These are phyloP conservation scores for Keiferia lycopersicella DNA, from an alignment of 2,888 invertebrate species.

Conservation along the genomic window DNA sequence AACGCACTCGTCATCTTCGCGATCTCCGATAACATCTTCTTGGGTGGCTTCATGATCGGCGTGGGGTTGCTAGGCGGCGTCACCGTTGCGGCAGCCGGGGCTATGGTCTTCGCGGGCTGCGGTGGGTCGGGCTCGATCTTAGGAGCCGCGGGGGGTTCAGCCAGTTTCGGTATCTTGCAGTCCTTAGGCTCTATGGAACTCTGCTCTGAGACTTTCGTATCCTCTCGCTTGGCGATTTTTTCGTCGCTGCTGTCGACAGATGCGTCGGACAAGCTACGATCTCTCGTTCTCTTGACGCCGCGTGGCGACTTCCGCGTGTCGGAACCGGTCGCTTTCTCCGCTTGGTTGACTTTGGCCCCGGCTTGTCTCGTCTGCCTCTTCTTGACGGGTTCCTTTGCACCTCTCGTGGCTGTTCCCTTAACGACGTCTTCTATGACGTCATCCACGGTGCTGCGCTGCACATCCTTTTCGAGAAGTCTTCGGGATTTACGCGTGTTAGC, in stretches of 20 bases:
- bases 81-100: constrained; percentile 29
- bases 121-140: constrained; percentile 36
- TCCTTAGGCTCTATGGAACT: constrained; percentile 51
- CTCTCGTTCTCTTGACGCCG: constrained; percentile 82
- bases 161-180: constrained; percentile 45
- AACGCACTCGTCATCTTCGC: constrained; percentile 65
- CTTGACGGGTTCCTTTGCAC: constrained; percentile 60
- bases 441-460: constrained; percentile 88
- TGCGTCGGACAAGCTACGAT: constrained; percentile 84
- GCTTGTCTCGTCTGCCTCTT: constrained; percentile 81
- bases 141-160: constrained; percentile 43
- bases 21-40: constrained; percentile 74
- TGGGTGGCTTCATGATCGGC: constrained; percentile 69
- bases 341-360: constrained; percentile 52
- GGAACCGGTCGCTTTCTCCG: constrained; percentile 48
- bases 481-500: constrained; percentile 89
- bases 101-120: constrained; percentile 31
- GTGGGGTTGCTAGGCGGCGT: constrained; percentile 41
- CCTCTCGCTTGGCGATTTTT: constrained; percentile 62
- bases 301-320: constrained; percentile 84
- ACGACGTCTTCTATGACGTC: constrained; percentile 95
- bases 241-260: constrained; percentile 84
- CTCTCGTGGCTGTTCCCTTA: constrained; percentile 79
- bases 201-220: constrained; percentile 31
- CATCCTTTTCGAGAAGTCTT: constrained; percentile 89